These are phyloP conservation scores for Synanceia verrucosa DNA, from an alignment of 2,797 vertebrate species.

Conservation along the genomic window DNA sequence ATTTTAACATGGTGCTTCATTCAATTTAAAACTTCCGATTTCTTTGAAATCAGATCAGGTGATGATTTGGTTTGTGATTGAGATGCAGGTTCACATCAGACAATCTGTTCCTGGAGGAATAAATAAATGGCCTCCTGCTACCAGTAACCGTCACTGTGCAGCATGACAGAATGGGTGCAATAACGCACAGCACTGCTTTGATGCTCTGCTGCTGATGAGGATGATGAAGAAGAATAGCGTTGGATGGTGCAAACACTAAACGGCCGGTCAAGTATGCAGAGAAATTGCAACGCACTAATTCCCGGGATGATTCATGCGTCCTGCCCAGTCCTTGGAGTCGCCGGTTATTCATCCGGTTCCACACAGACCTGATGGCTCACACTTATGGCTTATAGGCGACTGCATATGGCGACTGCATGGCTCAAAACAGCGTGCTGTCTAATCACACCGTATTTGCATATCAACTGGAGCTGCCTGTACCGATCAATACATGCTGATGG, in stretches of 20 bases:
- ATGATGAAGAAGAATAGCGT: constrained; percentile 31
- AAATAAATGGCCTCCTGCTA: constrained; percentile 48
- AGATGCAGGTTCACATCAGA: too few species aligned
- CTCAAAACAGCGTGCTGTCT: constrained; percentile 37
- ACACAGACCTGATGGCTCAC: constrained; percentile 54
- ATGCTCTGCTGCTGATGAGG: constrained; percentile 30
- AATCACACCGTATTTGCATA: constrained; percentile 51
- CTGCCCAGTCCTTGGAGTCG: constrained; percentile 50
- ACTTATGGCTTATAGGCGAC: constrained; percentile 46
- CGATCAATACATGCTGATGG: constrained; percentile 34
- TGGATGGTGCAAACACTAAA: constrained; percentile 13
- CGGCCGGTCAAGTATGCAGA: constrained; percentile 32
- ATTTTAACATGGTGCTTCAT: not conserved
- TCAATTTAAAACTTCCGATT: constrained; percentile 2
- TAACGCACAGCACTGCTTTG: constrained; percentile 28
- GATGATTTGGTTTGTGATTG: not conserved
- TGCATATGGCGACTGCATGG: constrained; percentile 58
- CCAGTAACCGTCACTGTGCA: constrained; percentile 40
- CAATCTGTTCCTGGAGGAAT: constrained; percentile 35
- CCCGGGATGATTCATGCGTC: constrained; percentile 48
- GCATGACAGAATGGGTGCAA: constrained; percentile 48
- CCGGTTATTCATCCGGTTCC: constrained; percentile 50
- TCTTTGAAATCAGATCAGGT: not conserved
- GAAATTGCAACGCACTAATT: constrained; percentile 38
- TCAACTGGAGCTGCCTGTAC: constrained; percentile 13